Evolutionary conservation across 1,140 invertebrate species (phyloP), one percentile per base, ranked within the genome.

Genomic region (Parasteatoda tepidariorum): DNA sequence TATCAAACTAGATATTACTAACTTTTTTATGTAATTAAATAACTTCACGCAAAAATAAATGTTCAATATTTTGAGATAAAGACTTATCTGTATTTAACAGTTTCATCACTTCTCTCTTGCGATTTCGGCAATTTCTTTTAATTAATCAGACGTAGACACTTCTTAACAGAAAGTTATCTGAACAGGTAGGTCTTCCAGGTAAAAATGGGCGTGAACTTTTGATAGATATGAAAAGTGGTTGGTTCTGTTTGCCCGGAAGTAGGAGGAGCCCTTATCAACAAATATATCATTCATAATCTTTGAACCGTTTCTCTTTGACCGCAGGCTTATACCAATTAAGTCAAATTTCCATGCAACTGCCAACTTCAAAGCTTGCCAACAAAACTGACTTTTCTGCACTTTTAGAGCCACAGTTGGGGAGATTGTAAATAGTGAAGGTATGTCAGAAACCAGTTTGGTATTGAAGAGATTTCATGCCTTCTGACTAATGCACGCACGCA

Each of bases 241-340:
- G 76, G 76, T 26, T 68, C 48, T 55, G 64, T 67, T 24, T 38
- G 64, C 54, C 76, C 76, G 76, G 76, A 79, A 79, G 68, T 79
- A 24, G 76, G 76, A 61, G 76, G 76, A 18, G 26, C 62, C 28
- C 28, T 26, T 79, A 67, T 68, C 64, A 79, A 79, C 76, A 79
- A 64, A 61, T 79, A 79, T 67, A 68, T 79, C 76, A 79, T 31
- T 41, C 48, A 26, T 34, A 68, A 41, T 34, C 64, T 30, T 66
- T 38, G 33, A 57, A 73, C 55, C 59, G 64, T 79, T 55, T 28
- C 76, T 41, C 41, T 57, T 57, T 38, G 34, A 64, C 76, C 64
- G 54, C 64, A 68, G 74, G 62, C 74, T 66, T 13, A n/a, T 30
- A 28, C 34, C 74, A 78, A 78, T 78, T 78, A 78, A 13, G 38